Conservation (phyloP, 2,113 vertebrate genomes). For the Tursiops truncatus region DNA sequence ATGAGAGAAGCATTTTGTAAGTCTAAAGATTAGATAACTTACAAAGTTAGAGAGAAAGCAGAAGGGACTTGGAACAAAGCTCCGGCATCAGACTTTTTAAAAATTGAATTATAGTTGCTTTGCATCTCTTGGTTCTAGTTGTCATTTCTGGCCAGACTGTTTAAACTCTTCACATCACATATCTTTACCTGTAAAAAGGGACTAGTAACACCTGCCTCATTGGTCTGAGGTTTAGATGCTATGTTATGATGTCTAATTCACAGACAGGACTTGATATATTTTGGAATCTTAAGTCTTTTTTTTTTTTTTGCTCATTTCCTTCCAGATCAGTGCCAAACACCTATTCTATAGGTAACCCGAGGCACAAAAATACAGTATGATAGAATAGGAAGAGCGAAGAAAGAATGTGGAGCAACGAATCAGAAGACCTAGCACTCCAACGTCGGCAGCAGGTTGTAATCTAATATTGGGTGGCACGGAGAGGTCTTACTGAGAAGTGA, state of each 20-base stretch:
- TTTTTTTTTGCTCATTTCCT: background rate
- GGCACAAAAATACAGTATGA: background rate
- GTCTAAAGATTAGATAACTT: background rate
- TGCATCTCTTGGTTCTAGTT: background rate
- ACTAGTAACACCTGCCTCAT: background rate
- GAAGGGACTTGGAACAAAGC: accelerated
- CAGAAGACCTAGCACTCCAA: background rate
- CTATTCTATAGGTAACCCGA: background rate
- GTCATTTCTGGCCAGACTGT: background rate
- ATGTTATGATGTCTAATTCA: background rate
- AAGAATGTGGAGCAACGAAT: background rate
- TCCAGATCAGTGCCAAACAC: background rate
- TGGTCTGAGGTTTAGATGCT: background rate
- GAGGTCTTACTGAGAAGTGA: background rate
- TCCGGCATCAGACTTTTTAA: background rate
- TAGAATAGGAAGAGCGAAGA: background rate
- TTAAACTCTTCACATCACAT: background rate
- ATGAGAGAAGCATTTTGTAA: background rate
- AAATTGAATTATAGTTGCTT: background rate
- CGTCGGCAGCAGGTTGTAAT: background rate
- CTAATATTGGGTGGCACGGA: background rate
- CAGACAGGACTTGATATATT: background rate
- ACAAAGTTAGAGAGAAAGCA: background rate
- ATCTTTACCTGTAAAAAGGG: background rate
- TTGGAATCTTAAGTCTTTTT: no score